Base-by-base conservation (phyloP, 2,113 vertebrate genomes). In the Upupa epops region DNA sequence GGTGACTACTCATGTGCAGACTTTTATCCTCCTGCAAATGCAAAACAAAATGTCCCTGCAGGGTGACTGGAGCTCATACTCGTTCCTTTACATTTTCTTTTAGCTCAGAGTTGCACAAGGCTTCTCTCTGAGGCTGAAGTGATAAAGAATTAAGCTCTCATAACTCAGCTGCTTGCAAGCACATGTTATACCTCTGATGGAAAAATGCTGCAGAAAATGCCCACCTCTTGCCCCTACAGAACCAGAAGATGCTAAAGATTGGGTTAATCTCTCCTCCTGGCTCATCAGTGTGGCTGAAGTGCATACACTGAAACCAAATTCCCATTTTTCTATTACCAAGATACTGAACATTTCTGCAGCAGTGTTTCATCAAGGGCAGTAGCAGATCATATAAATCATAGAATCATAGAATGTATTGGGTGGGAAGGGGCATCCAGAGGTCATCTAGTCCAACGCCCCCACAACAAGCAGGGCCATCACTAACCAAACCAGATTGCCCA, bases 11-110 rank as follows among this genome's bases (percentile, higher is more conserved):
- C 73, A 28, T 11, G 54, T 49, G 86, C 70, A 93, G 84, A 28
- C 61, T 78, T 84, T 60, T 45, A 86, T 60, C 83, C 70, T 88
- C 54, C 89, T 74, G 45, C 54, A 86, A 75, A 84, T 28, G 81
- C 84, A 72, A 90, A 90, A 14, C 61, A 82, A 88, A 84, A 90
- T 15, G 37, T 90, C 86, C 86, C 89, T 90, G 91, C 80, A 64
- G 94, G 86, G 83, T 90, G 95, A 34, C 70, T 92, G 89, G 69
- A 81, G 66, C 66, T 95, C 71, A 90, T 75, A 42, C 0, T 3
- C 69, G 92, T 86, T 71, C 7, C 52, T 92, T 91, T 26, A 15
- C 37, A 64, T 94, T 58, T 90, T 80, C 83, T 49, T 81, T 90
- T 94, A 77, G 80, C 86, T 94, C 40, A 12, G 89, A 64, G 81